These are phyloP conservation scores for Chrysina gloriosa DNA, from an alignment of 2,888 invertebrate genomes.

Conservation along the genomic window DNA sequence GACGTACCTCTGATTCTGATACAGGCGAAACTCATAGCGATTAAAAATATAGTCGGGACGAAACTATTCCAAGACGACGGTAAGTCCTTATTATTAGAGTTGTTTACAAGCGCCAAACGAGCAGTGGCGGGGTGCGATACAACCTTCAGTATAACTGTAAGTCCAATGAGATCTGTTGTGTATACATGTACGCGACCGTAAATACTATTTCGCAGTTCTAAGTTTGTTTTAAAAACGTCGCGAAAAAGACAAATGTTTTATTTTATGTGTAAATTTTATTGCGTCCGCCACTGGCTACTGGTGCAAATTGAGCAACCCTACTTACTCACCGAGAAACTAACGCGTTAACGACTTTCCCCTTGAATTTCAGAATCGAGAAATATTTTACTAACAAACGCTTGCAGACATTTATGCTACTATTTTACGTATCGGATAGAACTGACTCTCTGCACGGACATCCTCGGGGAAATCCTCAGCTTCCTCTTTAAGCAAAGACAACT, in stretches of 20 bases:
- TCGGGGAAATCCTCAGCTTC: constrained; percentile 84
- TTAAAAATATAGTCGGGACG: constrained; percentile 83
- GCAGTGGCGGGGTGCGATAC: too few relatives aligned
- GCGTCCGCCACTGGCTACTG: background rate
- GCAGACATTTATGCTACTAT: constrained; percentile 87
- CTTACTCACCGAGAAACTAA: too few relatives aligned
- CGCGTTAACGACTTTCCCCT: constrained; percentile 24
- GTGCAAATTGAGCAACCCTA: background rate
- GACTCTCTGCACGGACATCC: constrained; percentile 84
- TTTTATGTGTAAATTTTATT: too few relatives aligned
- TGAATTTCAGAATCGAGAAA: constrained; percentile 82
- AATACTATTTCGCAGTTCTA: too few relatives aligned
- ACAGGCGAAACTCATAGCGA: constrained; percentile 84
- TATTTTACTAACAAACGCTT: constrained; percentile 83
- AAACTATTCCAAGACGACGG: constrained; percentile 80
- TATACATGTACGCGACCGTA: too few relatives aligned
- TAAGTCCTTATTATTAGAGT: too few relatives aligned
- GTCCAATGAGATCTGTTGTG: too few relatives aligned
- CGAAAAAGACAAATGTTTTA: too few relatives aligned
- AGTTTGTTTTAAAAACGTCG: too few relatives aligned
- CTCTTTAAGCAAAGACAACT: constrained; percentile 68
- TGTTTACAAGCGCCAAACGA: too few relatives aligned
- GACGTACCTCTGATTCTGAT: constrained; percentile 78
- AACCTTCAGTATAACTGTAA: too few relatives aligned
- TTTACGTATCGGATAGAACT: constrained; percentile 85